Evolutionary conservation across 2,888 invertebrate species (phyloP).

Genomic region (Dexiosoma caninum): DNA sequence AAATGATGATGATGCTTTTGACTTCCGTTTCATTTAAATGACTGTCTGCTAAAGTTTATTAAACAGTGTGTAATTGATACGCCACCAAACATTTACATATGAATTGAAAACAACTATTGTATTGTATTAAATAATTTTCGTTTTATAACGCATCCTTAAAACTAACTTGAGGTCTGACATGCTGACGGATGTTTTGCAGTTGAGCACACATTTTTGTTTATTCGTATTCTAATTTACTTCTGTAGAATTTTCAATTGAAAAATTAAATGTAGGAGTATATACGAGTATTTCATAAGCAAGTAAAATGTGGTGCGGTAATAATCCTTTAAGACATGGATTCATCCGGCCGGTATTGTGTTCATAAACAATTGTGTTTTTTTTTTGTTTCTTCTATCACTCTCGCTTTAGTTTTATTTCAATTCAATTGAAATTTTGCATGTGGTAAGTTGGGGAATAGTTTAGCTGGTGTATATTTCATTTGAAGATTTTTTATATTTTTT

Average conservation of each 20-base stretch:
- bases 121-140: neutral
- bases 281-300: neutral
- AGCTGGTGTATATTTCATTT: slow-evolving; percentile 48
- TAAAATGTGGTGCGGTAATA: slow-evolving; percentile 44
- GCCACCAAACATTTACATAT: slow-evolving; percentile 39
- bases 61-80: slow-evolving; percentile 55
- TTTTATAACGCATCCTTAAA: slow-evolving; percentile 41
- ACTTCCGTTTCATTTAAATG: slow-evolving; percentile 52
- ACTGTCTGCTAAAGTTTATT: neutral
- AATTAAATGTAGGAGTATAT: slow-evolving; percentile 36
- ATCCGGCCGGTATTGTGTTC: slow-evolving; percentile 67
- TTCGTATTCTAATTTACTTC: slow-evolving; percentile 3
- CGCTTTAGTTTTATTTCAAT: neutral
- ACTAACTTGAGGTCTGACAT: neutral
- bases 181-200: slow-evolving; percentile 48
- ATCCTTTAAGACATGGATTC: slow-evolving; percentile 71
- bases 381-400: neutral
- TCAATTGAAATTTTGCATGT: slow-evolving; percentile 53
- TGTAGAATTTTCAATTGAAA: slow-evolving; percentile 14
- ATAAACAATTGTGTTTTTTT: neutral
- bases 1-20: neutral
- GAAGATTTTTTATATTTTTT: slow-evolving; percentile 7
- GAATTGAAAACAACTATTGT: slow-evolving; percentile 46
- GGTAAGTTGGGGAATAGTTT: neutral
- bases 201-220: neutral